A percentile compares a stretch with the other conserved stretches of the same genome.
Evolutionary conservation across 2,888 invertebrate species (phyloP).

Genomic region (Pristionchus mayeri): DNA sequence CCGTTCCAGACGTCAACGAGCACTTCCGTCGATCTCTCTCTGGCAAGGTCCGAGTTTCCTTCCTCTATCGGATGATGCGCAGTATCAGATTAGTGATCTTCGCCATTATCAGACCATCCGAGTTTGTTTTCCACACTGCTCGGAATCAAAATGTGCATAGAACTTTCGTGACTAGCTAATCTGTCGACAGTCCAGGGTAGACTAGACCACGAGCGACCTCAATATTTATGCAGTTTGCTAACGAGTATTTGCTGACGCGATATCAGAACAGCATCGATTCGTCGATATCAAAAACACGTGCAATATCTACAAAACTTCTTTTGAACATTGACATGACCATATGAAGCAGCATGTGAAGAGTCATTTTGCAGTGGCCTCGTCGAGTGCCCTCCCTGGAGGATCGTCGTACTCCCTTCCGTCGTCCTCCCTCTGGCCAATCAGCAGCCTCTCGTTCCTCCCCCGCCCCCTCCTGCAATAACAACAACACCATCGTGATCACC

Average conservation of each 20-base stretch:
- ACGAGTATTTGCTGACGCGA: too few species aligned
- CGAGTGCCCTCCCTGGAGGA: neutral
- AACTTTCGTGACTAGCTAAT: too few species aligned
- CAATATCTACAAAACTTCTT: too few species aligned
- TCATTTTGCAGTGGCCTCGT: conserved; percentile 40
- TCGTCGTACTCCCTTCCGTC: conserved; percentile 15
- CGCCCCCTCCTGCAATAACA: conserved; percentile 43
- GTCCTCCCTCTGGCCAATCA: neutral
- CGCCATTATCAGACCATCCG: neutral
- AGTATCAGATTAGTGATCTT: neutral
- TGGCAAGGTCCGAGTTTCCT: conserved; percentile 17
- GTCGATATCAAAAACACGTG: too few species aligned
- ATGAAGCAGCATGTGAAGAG: too few species aligned
- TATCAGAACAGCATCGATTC: too few species aligned
- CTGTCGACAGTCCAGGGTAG: too few species aligned
- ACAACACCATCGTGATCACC: conserved; percentile 46
- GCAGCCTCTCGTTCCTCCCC: conserved; percentile 12
- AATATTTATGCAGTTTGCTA: too few species aligned
- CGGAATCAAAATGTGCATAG: neutral
- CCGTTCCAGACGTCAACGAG: conserved; percentile 10
- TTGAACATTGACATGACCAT: too few species aligned
- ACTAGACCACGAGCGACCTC: too few species aligned
- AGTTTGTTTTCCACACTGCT: neutral
- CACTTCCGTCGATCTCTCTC: conserved; percentile 38
- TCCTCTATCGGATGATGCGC: neutral